Evolutionary conservation across 2,797 vertebrate genomes (phyloP).

Genomic region (Paramormyrops hopkinsi): DNA sequence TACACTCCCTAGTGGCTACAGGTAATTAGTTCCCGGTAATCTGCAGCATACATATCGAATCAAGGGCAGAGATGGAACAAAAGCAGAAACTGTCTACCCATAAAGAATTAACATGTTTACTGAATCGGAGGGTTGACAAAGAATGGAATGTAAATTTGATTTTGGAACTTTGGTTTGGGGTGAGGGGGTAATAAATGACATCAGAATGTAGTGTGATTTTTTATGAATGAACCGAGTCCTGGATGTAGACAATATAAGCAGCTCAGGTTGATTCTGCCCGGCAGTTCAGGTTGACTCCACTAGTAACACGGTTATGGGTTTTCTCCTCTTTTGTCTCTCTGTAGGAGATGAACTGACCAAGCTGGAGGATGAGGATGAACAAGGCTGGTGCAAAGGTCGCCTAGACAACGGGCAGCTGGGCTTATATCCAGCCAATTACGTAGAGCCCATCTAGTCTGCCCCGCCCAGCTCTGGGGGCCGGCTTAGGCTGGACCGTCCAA

Average conservation of each 20-base stretch:
- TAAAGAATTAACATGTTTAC: neutral
- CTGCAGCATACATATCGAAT: no score
- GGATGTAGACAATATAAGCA: neutral
- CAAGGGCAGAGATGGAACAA: no score
- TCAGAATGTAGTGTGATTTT: neutral
- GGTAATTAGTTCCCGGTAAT: no score
- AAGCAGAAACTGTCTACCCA: neutral
- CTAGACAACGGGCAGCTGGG: conserved; percentile 84
- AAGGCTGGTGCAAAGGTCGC: conserved; percentile 96
- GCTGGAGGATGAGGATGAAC: conserved; percentile 93
- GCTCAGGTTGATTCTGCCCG: neutral
- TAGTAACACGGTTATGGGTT: neutral
- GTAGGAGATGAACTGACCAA: conserved; percentile 88
- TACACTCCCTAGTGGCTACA: no score
- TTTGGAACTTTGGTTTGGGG: neutral
- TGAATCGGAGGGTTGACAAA: neutral
- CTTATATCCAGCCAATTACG: conserved; percentile 94
- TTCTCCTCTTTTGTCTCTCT: conserved; percentile 11
- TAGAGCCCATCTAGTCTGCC: conserved; percentile 73
- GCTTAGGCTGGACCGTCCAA: conserved; percentile 74
- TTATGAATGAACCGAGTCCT: neutral
- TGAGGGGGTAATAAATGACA: neutral
- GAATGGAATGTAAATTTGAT: neutral
- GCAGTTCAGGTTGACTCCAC: neutral
- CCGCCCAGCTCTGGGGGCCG: conserved; percentile 41